Conservation (phyloP, 2,888 invertebrate species). For the Latrodectus hesperus region DNA sequence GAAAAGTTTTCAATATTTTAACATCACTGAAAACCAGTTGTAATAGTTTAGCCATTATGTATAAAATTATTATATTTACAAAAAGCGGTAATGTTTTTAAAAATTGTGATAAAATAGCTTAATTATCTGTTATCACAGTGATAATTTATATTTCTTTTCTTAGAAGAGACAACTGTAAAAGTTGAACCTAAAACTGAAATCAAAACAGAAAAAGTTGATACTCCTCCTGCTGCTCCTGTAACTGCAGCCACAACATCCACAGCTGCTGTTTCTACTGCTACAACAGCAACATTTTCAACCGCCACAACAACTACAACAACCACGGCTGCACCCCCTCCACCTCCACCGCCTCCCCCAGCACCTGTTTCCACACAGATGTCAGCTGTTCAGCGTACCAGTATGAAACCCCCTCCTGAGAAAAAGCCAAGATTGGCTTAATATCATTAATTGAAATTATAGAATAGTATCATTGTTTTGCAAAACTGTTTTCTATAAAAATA, state of each 20-base stretch:
- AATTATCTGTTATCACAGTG: too few relatives aligned
- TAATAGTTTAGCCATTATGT: too few relatives aligned
- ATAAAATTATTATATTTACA: too few relatives aligned
- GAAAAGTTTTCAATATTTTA: too few relatives aligned
- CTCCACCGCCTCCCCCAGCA: constrained; percentile 41
- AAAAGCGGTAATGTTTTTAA: too few relatives aligned
- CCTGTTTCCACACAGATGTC: constrained; percentile 11
- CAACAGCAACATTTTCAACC: constrained; percentile 20
- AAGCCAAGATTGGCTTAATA: constrained; percentile 62
- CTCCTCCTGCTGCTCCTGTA: constrained; percentile 15
- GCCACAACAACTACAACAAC: constrained; percentile 22
- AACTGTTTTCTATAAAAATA: not conserved
- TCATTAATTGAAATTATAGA: not conserved
- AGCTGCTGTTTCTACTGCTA: constrained; percentile 10
- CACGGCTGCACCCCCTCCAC: constrained; percentile 26
- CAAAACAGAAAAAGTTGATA: constrained; percentile 55
- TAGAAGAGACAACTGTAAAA: constrained; percentile 48
- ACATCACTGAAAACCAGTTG: too few relatives aligned
- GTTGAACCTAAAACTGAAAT: constrained; percentile 42
- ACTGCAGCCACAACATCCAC: constrained; percentile 30
- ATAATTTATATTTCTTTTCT: too few relatives aligned
- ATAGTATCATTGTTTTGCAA: not conserved
- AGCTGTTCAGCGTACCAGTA: constrained; percentile 26
- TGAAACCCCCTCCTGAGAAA: constrained; percentile 70
- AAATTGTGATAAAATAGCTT: too few relatives aligned